Evolutionary conservation across 2,113 vertebrate genomes (phyloP).

Genomic region (Murina feae): DNA sequence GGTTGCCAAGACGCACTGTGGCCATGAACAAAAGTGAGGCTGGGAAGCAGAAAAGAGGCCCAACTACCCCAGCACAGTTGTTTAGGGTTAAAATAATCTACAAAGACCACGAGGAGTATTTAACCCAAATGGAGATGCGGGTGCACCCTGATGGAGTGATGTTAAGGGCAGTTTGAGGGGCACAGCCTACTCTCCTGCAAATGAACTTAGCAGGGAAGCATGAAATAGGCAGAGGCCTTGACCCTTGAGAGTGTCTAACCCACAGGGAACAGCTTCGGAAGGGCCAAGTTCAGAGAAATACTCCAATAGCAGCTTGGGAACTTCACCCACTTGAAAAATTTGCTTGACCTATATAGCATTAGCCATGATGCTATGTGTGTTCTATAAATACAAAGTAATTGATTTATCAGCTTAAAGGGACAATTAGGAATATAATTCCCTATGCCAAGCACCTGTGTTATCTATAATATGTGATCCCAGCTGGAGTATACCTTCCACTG

Average conservation of each 20-base stretch:
- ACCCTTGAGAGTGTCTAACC: background rate
- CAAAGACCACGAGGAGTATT: background rate
- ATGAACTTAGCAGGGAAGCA: background rate
- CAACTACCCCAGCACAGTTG: background rate
- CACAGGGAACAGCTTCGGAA: background rate
- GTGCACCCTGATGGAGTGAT: background rate
- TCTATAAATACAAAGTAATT: background rate
- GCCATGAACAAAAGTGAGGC: background rate
- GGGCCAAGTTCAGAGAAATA: background rate
- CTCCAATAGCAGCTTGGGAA: background rate
- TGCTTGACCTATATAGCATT: background rate
- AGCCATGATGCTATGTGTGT: background rate
- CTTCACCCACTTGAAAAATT: background rate
- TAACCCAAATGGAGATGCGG: background rate
- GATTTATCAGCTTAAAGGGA: background rate
- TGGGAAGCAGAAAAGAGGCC: background rate
- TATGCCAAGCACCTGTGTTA: background rate
- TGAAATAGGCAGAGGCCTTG: background rate
- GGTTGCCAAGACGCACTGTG: background rate
- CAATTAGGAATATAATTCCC: background rate
- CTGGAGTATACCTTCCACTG: background rate
- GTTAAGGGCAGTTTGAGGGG: background rate
- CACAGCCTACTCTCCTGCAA: background rate
- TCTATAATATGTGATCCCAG: background rate
- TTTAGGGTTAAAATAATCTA: background rate